phyloP scores from a whole-genome alignment of 2,888 invertebrate species.

The Eilema griseolum region DNA sequence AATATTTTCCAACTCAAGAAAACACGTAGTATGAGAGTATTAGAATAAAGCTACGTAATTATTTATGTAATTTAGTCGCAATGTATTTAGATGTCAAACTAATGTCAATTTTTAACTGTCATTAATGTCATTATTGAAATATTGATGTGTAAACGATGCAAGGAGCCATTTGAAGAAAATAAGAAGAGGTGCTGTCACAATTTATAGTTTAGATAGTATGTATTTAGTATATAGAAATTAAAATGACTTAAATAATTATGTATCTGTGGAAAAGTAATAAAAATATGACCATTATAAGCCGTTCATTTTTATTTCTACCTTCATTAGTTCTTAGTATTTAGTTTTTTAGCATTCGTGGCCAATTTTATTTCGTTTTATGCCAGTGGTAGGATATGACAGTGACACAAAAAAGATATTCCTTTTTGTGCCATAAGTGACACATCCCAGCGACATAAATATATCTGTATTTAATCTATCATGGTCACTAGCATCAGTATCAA shows the following conservation, averaged over 20 bases:
- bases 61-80: background rate
- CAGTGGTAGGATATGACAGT: no score
- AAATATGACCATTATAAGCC: constrained; percentile 36
- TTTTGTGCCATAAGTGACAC: no score
- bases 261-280: constrained; percentile 34
- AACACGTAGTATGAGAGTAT: background rate
- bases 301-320: background rate
- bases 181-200: constrained; percentile 55
- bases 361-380: no score
- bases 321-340: no score
- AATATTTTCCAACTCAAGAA: background rate
- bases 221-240: constrained; percentile 24
- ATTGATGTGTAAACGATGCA: no score
- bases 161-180: no score
- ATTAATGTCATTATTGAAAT: constrained; percentile 14
- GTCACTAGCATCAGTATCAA: no score
- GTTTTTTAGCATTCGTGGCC: no score
- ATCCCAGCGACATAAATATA: no score
- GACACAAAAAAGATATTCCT: no score
- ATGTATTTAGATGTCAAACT: constrained; percentile 15
- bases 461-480: no score
- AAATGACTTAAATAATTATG: constrained; percentile 43
- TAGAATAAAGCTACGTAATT: background rate
- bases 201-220: constrained; percentile 23
- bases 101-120: constrained; percentile 31